These are phyloP conservation scores for Scaptomyza caliginosa DNA, from an alignment of 2,888 invertebrate species.

Conservation along the genomic window DNA sequence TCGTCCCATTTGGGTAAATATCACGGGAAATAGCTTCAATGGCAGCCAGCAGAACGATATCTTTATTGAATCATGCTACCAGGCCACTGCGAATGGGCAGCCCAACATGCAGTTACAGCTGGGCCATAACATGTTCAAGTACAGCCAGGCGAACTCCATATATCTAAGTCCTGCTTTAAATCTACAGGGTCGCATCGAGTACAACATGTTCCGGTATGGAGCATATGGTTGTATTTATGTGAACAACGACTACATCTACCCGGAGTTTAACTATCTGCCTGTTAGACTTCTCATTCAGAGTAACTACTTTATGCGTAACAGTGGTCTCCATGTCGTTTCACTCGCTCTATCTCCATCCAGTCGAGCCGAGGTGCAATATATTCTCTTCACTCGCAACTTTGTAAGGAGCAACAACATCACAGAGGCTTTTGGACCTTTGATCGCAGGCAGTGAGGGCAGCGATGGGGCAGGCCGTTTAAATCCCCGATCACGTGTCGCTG, in stretches of 20 bases:
- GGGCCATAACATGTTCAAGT: conserved; percentile 93
- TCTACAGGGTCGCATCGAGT: conserved; percentile 90
- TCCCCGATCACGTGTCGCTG: conserved; percentile 96
- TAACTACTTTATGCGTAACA: conserved; percentile 95
- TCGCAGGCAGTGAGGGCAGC: conserved; percentile 80
- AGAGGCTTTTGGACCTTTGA: conserved; percentile 91
- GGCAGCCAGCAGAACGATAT: conserved; percentile 91
- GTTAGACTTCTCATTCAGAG: conserved; percentile 90
- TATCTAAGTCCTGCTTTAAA: conserved; percentile 93
- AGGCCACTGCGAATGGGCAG: conserved; percentile 82
- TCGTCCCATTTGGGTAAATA: conserved; percentile 92
- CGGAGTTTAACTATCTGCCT: conserved; percentile 91
- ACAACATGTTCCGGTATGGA: conserved; percentile 94
- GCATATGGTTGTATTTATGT: conserved; percentile 92
- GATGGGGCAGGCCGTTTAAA: conserved; percentile 88
- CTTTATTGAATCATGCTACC: conserved; percentile 93
- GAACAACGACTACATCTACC: conserved; percentile 88
- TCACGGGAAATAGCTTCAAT: conserved; percentile 96
- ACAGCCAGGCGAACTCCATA: conserved; percentile 90
- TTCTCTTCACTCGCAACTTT: conserved; percentile 94
- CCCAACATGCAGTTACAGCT: conserved; percentile 88
- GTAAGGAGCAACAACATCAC: conserved; percentile 92
- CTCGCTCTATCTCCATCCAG: conserved; percentile 95
- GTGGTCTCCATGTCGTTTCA: conserved; percentile 94
- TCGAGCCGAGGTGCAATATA: conserved; percentile 90